Conservation (phyloP, 2,797 vertebrate species). For the Oophaga sylvatica region DNA sequence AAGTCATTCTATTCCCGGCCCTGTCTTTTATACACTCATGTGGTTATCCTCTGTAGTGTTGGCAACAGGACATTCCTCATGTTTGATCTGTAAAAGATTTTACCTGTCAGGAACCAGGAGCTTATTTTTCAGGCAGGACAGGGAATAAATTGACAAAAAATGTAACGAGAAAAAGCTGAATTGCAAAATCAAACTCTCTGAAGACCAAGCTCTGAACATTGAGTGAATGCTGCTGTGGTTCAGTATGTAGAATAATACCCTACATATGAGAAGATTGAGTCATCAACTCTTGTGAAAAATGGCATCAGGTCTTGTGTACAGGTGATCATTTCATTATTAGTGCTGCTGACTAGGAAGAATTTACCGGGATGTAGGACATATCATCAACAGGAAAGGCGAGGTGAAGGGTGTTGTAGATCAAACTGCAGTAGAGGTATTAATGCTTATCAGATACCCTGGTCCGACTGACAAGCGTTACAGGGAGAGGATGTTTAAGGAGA, state of each 20-base stretch:
- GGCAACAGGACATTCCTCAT: conserved; percentile 6
- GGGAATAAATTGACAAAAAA: conserved; percentile 26
- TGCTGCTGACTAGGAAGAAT: conserved; percentile 49
- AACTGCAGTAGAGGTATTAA: conserved; percentile 42
- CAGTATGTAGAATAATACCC: conserved; percentile 19
- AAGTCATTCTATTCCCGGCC: not conserved
- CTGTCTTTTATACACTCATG: conserved; percentile 3
- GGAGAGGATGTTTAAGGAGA: conserved; percentile 47
- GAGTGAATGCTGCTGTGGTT: conserved; percentile 41
- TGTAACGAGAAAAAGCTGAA: not conserved
- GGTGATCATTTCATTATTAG: conserved; percentile 51
- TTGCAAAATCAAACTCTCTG: conserved; percentile 33
- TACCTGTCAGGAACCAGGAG: not conserved
- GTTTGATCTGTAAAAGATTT: conserved; percentile 22
- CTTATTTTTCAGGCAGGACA: conserved; percentile 4
- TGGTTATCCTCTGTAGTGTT: conserved; percentile 3
- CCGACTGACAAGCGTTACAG: conserved; percentile 48
- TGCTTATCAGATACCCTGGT: conserved; percentile 39
- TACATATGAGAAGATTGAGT: conserved; percentile 36
- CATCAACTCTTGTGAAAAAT: conserved; percentile 28
- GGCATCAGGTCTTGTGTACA: conserved; percentile 29
- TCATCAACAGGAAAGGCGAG: conserved; percentile 18
- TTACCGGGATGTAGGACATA: conserved; percentile 32
- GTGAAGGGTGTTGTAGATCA: conserved; percentile 44
- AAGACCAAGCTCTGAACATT: conserved; percentile 33